Evolutionary conservation across 2,888 invertebrate species (phyloP), one percentile per base, ranked within the genome.

Genomic region (Adineta ricciae): DNA sequence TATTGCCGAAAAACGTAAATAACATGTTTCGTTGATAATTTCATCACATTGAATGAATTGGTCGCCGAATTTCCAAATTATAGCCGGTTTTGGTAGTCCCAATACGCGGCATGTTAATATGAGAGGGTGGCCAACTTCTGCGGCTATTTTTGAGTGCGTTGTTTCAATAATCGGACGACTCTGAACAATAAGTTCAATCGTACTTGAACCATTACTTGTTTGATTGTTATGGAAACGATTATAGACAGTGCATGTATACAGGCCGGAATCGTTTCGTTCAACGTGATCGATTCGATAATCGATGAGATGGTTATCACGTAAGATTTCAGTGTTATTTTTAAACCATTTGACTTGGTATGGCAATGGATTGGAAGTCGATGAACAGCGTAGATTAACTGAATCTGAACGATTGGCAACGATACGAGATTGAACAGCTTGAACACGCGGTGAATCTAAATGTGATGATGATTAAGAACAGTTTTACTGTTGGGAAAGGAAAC

Each of bases 31-130:
- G 41, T 78, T n/a, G 2, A n/a, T 16, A 11, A 41, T 78, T 38
- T 78, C 78, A 41, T 78, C 78, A 78, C 78, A 78, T n/a, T 78
- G 24, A 24, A 78, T n/a, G 11, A n/a, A n/a, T 78, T 78, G 38
- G 38, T 41, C 78, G 41, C 41, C 41, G 14, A 24, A 24, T 78
- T 78, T 78, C 78, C 78, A 78, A 78, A 21, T 41, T 24, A 78
- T 78, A 24, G 1, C 11, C 8, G 78, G 78, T n/a, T 38, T 78
- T 2, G 78, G 78, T 78, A 41, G 78, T n/a, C 78, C 78, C 0
- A 21, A 24, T 78, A 78, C 78, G 14, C 41, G 41, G 41, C 78
- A 78, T 11, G 16, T n/a, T 78, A 78, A 78, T 78, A 24, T 78
- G 9, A 78, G 0, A 8, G 41, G 3, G 38, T 78, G 78, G 11